A percentile compares a stretch with the other conserved stretches of the same genome.
Evolutionary conservation across 2,113 vertebrate species (phyloP).

Genomic region (Numida meleagris): DNA sequence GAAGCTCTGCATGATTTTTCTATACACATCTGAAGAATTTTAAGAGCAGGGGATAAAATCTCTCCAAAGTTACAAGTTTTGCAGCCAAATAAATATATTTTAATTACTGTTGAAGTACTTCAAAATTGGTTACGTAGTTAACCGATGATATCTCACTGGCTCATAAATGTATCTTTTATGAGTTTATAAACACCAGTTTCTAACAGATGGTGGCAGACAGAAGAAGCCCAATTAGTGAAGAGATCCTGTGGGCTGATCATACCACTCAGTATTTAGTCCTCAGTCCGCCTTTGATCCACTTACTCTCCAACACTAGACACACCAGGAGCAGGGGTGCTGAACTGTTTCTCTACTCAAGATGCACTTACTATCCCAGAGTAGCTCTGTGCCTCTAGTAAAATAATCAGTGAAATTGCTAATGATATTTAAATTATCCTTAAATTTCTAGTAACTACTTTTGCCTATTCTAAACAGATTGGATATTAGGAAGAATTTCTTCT

Average conservation of each 20-base stretch:
- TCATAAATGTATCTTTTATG: background rate
- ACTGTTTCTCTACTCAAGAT: background rate
- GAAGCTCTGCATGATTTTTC: background rate
- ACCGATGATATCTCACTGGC: background rate
- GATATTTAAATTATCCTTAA: background rate
- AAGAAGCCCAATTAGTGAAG: background rate
- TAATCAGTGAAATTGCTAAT: background rate
- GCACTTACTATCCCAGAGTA: background rate
- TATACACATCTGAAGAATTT: background rate
- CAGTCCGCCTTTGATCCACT: background rate
- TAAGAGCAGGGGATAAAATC: background rate
- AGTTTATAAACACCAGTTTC: background rate
- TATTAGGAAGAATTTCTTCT: too few species aligned
- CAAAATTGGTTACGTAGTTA: background rate
- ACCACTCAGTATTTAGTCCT: background rate
- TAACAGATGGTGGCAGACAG: background rate
- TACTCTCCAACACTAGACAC: background rate
- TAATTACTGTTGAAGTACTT: background rate
- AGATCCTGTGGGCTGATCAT: background rate
- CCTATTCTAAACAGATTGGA: background rate
- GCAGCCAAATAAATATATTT: background rate
- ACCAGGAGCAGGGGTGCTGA: background rate
- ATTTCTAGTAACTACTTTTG: background rate
- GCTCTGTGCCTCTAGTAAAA: background rate
- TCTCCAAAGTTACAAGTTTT: background rate